A percentile compares a stretch with the other conserved stretches of the same genome.
These are phyloP conservation scores for Tenthredo scrophulariae DNA, from an alignment of 2,888 invertebrate species.

Conservation along the genomic window DNA sequence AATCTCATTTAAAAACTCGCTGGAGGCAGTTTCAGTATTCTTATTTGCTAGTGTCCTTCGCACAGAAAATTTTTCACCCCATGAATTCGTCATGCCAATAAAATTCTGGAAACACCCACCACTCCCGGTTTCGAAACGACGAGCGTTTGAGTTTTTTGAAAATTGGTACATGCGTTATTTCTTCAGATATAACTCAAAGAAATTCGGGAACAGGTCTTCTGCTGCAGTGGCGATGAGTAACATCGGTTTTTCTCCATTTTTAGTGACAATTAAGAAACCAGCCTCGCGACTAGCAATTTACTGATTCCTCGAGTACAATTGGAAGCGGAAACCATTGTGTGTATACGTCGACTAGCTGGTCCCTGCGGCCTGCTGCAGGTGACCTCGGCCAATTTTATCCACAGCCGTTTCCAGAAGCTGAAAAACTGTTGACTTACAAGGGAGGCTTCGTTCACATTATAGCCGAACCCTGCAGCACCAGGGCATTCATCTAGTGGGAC, in stretches of 20 bases:
- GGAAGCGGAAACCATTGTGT: not conserved
- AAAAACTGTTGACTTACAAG: not conserved
- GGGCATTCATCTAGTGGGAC: not conserved
- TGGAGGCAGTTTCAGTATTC: too few species aligned
- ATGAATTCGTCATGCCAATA: too few species aligned
- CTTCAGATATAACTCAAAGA: not conserved
- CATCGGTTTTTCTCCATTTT: too few species aligned
- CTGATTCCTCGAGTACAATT: conserved; percentile 16
- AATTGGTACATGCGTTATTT: too few species aligned
- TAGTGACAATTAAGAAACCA: not conserved
- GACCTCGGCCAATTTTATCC: not conserved
- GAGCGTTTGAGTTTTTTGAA: too few species aligned
- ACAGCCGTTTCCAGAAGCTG: not conserved
- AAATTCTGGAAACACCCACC: too few species aligned
- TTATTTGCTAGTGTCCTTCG: too few species aligned
- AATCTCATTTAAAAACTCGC: too few species aligned
- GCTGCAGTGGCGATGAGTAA: not conserved
- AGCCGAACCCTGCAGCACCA: not conserved
- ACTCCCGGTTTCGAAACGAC: too few species aligned
- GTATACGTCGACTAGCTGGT: not conserved
- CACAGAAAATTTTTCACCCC: too few species aligned
- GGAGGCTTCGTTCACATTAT: not conserved
- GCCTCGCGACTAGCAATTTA: not conserved
- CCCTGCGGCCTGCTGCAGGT: not conserved
- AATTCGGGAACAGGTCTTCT: not conserved